Percentiles rank a stretch among this genome's conserved stretches.
Evolutionary conservation across 2,888 invertebrate species (phyloP).

Genomic region (Acrocyrtus sp.): DNA sequence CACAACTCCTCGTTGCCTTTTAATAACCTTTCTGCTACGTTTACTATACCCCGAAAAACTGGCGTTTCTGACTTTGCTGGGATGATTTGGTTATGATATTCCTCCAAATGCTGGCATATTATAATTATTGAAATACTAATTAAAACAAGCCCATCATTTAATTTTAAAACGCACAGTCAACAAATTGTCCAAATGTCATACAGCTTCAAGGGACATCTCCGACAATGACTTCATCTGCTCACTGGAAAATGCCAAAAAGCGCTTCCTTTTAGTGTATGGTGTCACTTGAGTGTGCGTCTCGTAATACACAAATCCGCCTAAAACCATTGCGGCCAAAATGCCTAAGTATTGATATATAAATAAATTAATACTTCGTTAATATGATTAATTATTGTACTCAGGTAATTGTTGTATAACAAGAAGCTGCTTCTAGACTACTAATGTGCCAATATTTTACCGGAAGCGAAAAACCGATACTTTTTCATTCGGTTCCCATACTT

Average conservation of each 20-base stretch:
- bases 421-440: too few species aligned
- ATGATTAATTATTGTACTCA: background rate
- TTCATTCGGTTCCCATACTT: constrained; percentile 50
- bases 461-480: constrained; percentile 51
- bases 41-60: constrained; percentile 66
- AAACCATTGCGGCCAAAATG: constrained; percentile 43
- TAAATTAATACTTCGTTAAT: too few species aligned
- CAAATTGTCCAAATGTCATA: too few species aligned
- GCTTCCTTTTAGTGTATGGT: constrained; percentile 69
- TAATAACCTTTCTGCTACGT: constrained; percentile 67
- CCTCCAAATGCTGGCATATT: constrained; percentile 65
- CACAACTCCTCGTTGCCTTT: constrained; percentile 68
- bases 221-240: constrained; percentile 57
- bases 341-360: too few species aligned
- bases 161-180: too few species aligned
- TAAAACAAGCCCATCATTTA: too few species aligned
- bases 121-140: constrained; percentile 28
- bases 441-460: constrained; percentile 52
- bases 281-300: constrained; percentile 68
- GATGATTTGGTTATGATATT: constrained; percentile 65
- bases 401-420: background rate
- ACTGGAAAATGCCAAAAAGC: constrained; percentile 69
- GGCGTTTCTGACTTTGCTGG: constrained; percentile 65
- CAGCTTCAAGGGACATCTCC: constrained; percentile 53
- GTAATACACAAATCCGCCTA: constrained; percentile 64